Conservation (phyloP, 2,797 vertebrate genomes). For the Pangasius djambal region DNA sequence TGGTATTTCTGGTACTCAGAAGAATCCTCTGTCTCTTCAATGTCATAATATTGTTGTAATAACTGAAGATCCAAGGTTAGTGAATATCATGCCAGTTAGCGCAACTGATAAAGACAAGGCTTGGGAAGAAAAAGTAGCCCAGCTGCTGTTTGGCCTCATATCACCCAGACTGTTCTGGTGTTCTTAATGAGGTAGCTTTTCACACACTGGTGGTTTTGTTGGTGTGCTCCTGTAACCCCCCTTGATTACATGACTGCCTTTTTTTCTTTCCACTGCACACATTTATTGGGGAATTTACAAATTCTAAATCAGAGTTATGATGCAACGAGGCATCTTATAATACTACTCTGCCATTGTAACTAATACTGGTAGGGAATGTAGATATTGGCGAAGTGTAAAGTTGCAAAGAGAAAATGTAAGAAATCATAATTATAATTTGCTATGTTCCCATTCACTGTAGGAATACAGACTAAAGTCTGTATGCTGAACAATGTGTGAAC, state of each 20-base stretch:
- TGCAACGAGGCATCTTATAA: background rate
- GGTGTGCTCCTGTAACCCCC: background rate
- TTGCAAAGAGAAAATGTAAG: background rate
- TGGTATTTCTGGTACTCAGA: constrained; percentile 74
- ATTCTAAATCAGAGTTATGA: background rate
- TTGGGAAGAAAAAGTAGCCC: background rate
- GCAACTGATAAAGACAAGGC: constrained; percentile 78
- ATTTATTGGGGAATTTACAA: background rate
- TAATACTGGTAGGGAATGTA: background rate
- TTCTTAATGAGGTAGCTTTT: constrained; percentile 54
- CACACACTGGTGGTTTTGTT: constrained; percentile 11
- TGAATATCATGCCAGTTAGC: constrained; percentile 56
- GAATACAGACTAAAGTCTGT: background rate
- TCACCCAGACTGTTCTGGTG: constrained; percentile 51
- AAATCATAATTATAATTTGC: background rate
- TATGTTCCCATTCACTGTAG: background rate
- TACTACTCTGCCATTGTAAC: background rate
- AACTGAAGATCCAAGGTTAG: constrained; percentile 68
- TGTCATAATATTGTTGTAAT: constrained; percentile 81
- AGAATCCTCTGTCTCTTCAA: constrained; percentile 68
- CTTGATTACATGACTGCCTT: background rate
- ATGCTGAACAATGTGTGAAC: background rate
- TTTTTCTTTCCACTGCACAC: background rate
- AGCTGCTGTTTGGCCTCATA: constrained; percentile 24
- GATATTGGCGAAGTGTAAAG: background rate